phyloP scores from a whole-genome alignment of 2,888 invertebrate genomes.

The Cephus runcator region DNA sequence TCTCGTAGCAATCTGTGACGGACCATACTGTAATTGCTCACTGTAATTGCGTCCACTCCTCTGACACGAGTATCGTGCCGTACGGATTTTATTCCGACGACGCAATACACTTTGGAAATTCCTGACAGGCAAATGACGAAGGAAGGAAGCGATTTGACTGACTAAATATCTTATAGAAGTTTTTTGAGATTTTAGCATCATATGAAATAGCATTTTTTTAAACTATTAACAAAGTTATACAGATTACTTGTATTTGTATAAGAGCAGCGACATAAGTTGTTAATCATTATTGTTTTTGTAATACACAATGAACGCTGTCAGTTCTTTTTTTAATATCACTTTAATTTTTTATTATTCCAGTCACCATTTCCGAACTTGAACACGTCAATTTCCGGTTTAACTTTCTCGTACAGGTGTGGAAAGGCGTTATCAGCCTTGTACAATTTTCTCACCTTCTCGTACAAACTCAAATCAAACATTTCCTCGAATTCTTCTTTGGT shows the following conservation, averaged over 20 bases:
- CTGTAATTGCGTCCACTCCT: constrained; percentile 34
- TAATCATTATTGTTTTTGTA: background rate
- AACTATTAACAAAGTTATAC: background rate
- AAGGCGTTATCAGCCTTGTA: constrained; percentile 72
- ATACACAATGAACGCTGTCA: background rate
- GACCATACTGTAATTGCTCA: constrained; percentile 32
- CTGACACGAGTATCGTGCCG: background rate
- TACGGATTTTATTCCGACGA: background rate
- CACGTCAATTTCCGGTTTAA: constrained; percentile 75
- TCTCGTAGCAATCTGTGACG: constrained; percentile 44
- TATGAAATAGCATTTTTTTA: no score
- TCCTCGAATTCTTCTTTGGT: constrained; percentile 72
- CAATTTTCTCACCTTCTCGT: constrained; percentile 71
- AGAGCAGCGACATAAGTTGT: background rate
- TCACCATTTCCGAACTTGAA: constrained; percentile 67
- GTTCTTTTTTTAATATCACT: background rate
- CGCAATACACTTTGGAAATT: background rate
- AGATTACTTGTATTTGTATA: background rate
- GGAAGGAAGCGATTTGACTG: background rate
- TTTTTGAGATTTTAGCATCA: background rate
- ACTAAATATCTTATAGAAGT: background rate
- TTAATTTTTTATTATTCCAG: constrained; percentile 24
- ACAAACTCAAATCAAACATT: constrained; percentile 76
- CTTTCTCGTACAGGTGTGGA: constrained; percentile 76
- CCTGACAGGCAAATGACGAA: background rate